phyloP scores from a whole-genome alignment of 1,140 invertebrate species.

The Uloborus diversus region DNA sequence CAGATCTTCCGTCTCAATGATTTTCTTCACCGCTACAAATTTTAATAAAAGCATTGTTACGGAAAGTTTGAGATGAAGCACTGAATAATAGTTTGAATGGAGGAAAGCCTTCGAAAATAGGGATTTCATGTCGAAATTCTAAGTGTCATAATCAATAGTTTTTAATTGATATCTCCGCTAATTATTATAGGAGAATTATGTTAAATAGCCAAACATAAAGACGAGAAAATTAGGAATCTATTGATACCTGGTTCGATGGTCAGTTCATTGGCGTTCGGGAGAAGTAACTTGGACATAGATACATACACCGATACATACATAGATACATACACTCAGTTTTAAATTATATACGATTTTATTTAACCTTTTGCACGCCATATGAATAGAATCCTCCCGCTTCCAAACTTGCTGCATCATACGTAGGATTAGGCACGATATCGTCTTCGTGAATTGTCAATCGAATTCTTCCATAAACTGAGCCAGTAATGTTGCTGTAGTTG shows the following conservation, averaged over 20 bases:
- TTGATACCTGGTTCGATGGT: neutral
- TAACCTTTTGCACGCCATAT: conserved; percentile 34
- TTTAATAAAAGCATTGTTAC: no score
- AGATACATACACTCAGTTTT: neutral
- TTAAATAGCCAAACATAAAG: no score
- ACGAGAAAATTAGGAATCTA: no score
- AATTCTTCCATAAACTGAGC: neutral
- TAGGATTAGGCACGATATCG: conserved; percentile 44
- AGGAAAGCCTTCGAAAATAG: no score
- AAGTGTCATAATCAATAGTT: no score
- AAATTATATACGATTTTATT: neutral
- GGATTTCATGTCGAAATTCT: no score
- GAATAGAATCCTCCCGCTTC: conserved; percentile 36
- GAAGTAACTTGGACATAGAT: neutral
- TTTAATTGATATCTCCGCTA: no score
- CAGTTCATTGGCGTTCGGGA: neutral
- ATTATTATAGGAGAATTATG: no score
- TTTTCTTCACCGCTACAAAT: no score
- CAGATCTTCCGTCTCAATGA: no score
- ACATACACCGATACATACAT: neutral
- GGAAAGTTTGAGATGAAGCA: no score
- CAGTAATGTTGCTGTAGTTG: conserved; percentile 32
- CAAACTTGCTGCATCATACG: conserved; percentile 23
- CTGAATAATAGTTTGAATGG: no score
- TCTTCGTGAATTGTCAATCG: conserved; percentile 26